Conservation (phyloP, 2,888 invertebrate species). For the Nymphalis polychloros region DNA sequence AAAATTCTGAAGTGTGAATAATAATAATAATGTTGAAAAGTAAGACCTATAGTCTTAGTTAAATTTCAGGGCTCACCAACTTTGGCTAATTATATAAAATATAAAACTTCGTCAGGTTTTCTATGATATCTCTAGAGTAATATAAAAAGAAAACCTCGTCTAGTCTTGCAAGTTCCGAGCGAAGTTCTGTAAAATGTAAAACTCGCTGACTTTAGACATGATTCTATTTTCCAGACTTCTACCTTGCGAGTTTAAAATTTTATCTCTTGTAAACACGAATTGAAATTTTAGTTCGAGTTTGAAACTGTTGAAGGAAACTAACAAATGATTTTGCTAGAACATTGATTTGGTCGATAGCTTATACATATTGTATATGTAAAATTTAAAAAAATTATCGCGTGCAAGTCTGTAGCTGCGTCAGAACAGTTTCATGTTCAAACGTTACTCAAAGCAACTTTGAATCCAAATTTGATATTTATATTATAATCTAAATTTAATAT, state of each 20-base stretch:
- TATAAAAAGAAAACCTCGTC: slow-evolving; percentile 16
- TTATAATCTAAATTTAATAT: too few relatives aligned
- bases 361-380: too few relatives aligned
- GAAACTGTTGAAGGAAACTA: slow-evolving; percentile 9
- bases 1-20: too few relatives aligned
- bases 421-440: too few relatives aligned
- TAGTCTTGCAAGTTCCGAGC: slow-evolving; percentile 8
- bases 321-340: background rate
- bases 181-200: slow-evolving; percentile 11
- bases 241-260: slow-evolving; percentile 16
- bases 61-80: background rate
- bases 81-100: background rate
- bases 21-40: background rate
- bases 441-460: too few relatives aligned
- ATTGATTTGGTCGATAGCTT: slow-evolving; percentile 2
- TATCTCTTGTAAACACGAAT: slow-evolving; percentile 22
- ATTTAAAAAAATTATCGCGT: too few relatives aligned
- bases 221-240: slow-evolving; percentile 22
- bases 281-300: slow-evolving; percentile 21
- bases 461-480: too few relatives aligned
- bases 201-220: slow-evolving; percentile 17
- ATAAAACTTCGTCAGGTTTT: background rate
- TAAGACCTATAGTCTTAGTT: background rate
- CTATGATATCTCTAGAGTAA: slow-evolving; percentile 7
- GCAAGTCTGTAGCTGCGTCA: too few relatives aligned